Evolutionary conservation across 2,113 vertebrate species (phyloP), one percentile per base, ranked within the genome.

Genomic region (Pseudolaguvia tuberculata): DNA sequence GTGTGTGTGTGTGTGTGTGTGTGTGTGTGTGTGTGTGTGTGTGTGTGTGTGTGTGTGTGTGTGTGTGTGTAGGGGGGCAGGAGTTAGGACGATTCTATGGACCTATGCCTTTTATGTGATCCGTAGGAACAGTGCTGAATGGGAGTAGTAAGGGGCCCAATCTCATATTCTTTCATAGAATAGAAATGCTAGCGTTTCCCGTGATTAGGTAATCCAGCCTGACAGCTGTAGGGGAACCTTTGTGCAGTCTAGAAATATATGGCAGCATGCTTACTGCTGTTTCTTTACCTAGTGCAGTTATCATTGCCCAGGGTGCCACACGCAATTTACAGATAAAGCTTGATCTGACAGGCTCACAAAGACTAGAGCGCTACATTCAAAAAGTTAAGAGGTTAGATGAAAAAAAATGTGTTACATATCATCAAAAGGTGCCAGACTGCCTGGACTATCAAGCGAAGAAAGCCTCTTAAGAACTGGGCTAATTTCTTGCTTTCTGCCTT

Each of bases 281-380:
- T 70, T 63, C 23, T 31, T 77, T 65, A 51, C 13, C 48, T 52
- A 78, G 63, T 59, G 73, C 76, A 80, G 81, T 52, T 83, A 77
- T 78, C 72, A 82, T 51, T 50, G 78, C 58, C 80, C 25, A 58
- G 77, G 79, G 78, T 79, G 83, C 84, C 84, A 81, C 55, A 27
- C 76, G 58, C 80, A 79, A 84, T 88, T 84, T 84, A 83, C 79
- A 72, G 63, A 78, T 76, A 67, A 51, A 45, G 58, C 57, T 78
- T 39, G 55, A 25, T 70, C 75, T 69, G 71, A 80, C 80, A 80
- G 79, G 8, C 66, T 76, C 76, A 79, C 79, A 65, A 63, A 62
- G 75, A 80, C 62, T 63, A 75, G 59, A 29, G 67, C 20, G 18
- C 71, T 51, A 31, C n/a, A 21, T 61, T 70, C 55, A 61, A 81